phyloP scores from a whole-genome alignment of 37 sponge, comb jelly and placozoan genomes.

The Diacarnus erythraeanus region DNA sequence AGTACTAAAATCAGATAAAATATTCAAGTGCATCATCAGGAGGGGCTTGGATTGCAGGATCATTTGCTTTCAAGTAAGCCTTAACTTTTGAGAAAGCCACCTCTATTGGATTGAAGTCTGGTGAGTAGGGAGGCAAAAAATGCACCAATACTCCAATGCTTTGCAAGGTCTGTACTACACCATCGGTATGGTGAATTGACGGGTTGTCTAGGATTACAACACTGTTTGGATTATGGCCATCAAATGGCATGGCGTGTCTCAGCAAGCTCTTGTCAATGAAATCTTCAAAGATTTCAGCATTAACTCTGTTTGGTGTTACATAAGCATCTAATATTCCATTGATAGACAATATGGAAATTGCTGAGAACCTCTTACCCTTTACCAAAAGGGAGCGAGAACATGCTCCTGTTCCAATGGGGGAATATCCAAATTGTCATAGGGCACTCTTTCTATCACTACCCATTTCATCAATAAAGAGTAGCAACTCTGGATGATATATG shows the following conservation, averaged over 20 bases:
- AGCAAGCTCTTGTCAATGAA: neutral
- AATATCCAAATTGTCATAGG: slow-evolving; percentile 28
- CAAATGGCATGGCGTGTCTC: neutral
- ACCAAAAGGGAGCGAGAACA: neutral
- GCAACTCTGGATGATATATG: neutral
- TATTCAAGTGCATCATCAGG: neutral
- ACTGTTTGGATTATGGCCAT: slow-evolving; percentile 7
- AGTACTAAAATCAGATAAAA: neutral
- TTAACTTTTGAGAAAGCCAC: slow-evolving; percentile 8
- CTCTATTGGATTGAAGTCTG: slow-evolving; percentile 6
- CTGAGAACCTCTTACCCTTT: slow-evolving; percentile 4
- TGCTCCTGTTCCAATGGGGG: slow-evolving; percentile 4
- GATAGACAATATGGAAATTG: neutral
- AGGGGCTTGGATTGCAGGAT: neutral
- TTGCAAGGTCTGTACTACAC: neutral
- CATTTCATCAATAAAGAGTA: slow-evolving; percentile 36
- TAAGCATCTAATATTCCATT: slow-evolving; percentile 1
- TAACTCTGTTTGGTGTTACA: neutral
- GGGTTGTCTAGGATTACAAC: slow-evolving; percentile 6
- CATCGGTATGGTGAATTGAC: slow-evolving; percentile 12
- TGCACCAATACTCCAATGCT: neutral
- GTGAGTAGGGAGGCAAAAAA: slow-evolving; percentile 12
- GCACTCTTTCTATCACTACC: slow-evolving; percentile 19
- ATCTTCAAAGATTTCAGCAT: slow-evolving; percentile 8
- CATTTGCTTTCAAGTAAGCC: neutral